Evolutionary conservation across 2,113 vertebrate genomes (phyloP).

Genomic region (Elephantulus edwardii): DNA sequence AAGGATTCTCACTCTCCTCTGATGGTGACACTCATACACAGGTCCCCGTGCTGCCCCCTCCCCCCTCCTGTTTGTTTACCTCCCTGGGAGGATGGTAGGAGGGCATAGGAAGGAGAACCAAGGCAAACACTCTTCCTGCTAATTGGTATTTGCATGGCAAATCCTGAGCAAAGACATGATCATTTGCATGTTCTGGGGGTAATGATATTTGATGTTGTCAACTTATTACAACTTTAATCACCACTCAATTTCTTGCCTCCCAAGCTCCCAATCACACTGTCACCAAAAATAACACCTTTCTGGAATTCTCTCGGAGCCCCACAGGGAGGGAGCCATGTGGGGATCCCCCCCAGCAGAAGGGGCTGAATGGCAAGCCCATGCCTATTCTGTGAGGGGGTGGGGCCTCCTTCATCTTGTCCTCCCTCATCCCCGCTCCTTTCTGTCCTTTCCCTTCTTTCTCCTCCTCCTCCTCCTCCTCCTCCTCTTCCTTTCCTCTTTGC

Average conservation of each 20-base stretch:
- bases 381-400: background rate
- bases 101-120: background rate
- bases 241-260: slow-evolving; percentile 75
- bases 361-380: background rate
- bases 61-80: background rate
- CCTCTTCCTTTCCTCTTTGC: background rate
- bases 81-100: background rate
- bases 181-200: slow-evolving; percentile 80
- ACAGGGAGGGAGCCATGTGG: background rate
- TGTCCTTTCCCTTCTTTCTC: fast-evolving
- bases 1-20: background rate
- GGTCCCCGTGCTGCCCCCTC: too few species aligned
- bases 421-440: fast-evolving
- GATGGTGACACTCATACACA: background rate
- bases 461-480: too few species aligned
- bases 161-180: slow-evolving; percentile 69
- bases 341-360: background rate
- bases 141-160: slow-evolving; percentile 82
- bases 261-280: slow-evolving; percentile 58
- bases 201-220: slow-evolving; percentile 81
- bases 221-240: slow-evolving; percentile 80
- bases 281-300: slow-evolving; percentile 67
- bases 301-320: background rate
- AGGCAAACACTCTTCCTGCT: slow-evolving; percentile 42
- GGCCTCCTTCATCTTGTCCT: background rate